These are phyloP conservation scores for Mnemiopsis leidyi DNA, from an alignment of 37 sponge, comb jelly and placozoan genomes.

Conservation along the genomic window DNA sequence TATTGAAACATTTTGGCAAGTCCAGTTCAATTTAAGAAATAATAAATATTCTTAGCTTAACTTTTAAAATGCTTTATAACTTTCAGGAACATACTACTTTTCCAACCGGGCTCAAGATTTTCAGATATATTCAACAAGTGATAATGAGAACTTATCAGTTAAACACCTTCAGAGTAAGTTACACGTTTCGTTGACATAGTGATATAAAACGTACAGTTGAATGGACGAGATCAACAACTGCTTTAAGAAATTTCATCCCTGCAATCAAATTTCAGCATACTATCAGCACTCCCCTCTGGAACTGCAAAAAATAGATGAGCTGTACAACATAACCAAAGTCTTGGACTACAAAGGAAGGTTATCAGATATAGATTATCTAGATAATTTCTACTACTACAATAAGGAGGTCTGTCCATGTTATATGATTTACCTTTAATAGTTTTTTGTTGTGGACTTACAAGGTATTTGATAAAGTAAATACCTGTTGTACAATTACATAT, in stretches of 20 bases:
- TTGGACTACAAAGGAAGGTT: background rate
- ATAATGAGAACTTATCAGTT: background rate
- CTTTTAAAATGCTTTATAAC: no score
- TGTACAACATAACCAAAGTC: background rate
- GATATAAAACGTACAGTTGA: no score
- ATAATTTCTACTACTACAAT: background rate
- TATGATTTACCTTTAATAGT: no score
- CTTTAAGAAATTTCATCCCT: no score
- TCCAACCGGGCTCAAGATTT: background rate
- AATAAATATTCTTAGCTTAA: no score
- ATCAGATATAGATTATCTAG: background rate
- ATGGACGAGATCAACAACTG: no score
- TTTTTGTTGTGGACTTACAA: no score
- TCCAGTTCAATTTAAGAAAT: no score
- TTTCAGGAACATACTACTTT: background rate
- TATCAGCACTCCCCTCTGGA: background rate
- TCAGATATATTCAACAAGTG: background rate
- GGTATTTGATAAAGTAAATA: no score
- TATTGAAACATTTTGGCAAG: no score
- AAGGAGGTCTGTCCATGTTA: background rate
- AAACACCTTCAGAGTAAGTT: background rate
- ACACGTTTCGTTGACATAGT: no score
- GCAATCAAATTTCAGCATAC: background rate
- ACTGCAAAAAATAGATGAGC: background rate
- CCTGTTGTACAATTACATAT: no score